Base-by-base conservation (phyloP, 2,888 invertebrate species). In the Clanis bilineata region DNA sequence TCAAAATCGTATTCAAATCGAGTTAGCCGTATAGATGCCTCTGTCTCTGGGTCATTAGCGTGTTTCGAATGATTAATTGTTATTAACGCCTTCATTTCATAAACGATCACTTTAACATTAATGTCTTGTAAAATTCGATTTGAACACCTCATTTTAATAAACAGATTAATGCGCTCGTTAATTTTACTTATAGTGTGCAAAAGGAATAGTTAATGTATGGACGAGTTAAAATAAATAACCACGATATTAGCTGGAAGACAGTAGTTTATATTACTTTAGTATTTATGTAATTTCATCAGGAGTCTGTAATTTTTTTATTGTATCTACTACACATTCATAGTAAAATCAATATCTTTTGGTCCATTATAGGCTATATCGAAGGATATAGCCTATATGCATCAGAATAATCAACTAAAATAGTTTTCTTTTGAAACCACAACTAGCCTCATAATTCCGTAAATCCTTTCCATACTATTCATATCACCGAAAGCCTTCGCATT, bases 21-120 rank as follows among this genome's bases (percentile, higher is more conserved):
- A 39, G 23, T 56, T 39, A 56, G 39, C 45, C 9, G 38, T 38
- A 57, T 57, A 47, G 45, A 57, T 45, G 62, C 76, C 70, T 69
- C 77, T 80, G 78, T 75, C 71, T 75, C 75, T 79, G 74, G 73
- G 77, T 77, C 79, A 83, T 82, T 78, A 79, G 73, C 69, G 67
- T 71, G 68, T 76, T 62, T 64, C 66, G 68, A 73, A 80, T 85
- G 83, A 87, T 86, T 82, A 83, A 88, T 86, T 72, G 78, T 76
- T 77, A 82, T 80, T 84, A 85, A 81, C 82, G 73, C 74, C 69
- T 73, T 71, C 69, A 75, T 69, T 69, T 76, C 74, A 79, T 80
- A 82, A 81, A 77, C 70, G 79, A 73, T 73, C 75, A 74, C 23
- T 73, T 69, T 69, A 67, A 74, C 79, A 80, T 85, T 83, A 83